Percentiles rank a stretch among this genome's conserved stretches.
Evolutionary conservation across 2,888 invertebrate genomes (phyloP).

Genomic region (Andrena trimmerana): DNA sequence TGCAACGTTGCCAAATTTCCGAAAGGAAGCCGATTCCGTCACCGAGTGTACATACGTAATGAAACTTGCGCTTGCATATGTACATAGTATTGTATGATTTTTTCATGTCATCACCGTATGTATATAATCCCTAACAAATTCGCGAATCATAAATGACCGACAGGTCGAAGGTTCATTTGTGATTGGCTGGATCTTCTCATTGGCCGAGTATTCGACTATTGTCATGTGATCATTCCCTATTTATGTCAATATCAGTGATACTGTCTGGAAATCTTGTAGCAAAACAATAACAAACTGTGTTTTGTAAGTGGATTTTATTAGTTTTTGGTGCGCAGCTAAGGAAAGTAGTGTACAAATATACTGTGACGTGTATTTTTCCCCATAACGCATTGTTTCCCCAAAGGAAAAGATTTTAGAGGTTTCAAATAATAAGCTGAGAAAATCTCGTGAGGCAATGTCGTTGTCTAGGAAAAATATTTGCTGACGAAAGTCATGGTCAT

Average conservation of each 20-base stretch:
- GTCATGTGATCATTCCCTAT: conserved; percentile 81
- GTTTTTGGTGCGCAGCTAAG: conserved; percentile 25
- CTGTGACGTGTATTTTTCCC: conserved; percentile 3
- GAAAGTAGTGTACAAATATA: neutral
- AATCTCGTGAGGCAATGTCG: conserved; percentile 63
- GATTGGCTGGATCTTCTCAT: conserved; percentile 74
- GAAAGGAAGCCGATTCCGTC: too few species aligned
- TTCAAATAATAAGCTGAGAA: conserved; percentile 22
- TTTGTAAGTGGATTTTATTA: conserved; percentile 38
- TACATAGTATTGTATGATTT: neutral
- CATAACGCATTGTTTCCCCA: neutral
- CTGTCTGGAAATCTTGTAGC: conserved; percentile 78
- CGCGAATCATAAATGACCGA: conserved; percentile 44
- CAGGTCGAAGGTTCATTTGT: conserved; percentile 21
- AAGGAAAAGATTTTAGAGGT: neutral
- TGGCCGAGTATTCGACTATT: conserved; percentile 72
- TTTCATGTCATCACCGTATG: neutral
- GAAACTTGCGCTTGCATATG: too few species aligned
- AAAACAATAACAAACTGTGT: conserved; percentile 80
- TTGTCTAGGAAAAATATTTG: conserved; percentile 64
- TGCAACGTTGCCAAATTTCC: too few species aligned
- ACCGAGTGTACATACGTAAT: too few species aligned
- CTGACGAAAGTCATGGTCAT: conserved; percentile 80
- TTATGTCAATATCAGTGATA: conserved; percentile 76
- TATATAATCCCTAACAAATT: conserved; percentile 24